Evolutionary conservation across 2,888 invertebrate genomes (phyloP), one percentile per base, ranked within the genome.

Genomic region (Bombylius discolor): DNA sequence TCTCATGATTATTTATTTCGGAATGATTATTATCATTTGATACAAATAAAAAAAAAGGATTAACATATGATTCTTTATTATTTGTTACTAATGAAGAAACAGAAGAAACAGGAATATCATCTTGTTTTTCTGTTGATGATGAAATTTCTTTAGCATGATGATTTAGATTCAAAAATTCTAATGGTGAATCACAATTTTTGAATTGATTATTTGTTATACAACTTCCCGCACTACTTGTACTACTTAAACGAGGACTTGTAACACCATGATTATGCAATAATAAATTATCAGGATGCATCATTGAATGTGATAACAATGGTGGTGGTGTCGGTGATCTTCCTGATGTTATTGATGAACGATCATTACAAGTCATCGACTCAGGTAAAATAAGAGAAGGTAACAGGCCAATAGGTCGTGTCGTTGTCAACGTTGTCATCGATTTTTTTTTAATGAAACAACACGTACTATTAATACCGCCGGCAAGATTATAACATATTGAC

Each of bases 231-330:
- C 59, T 57, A 32, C 52, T 48, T 4, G 54, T 46, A 46, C 54
- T 58, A 57, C 64, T 63, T 53, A 67, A 61, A 32, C 69, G 66
- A 23, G 71, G 71, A 60, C 71, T 71, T 54, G 66, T 65, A 56
- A 68, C 66, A 55, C 66, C 68, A 59, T 68, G 70, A 62, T 66
- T 64, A 62, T 68, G 65, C 60, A 70, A 65, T 64, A 69, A 64
- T 63, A 71, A 59, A 58, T 69, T 70, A 63, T 73, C 72, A 60
- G 72, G 71, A 68, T 73, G 72, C 72, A 71, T 71, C 36, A 46
- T 52, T 45, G 47, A 51, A 46, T 44, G 32, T 46, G 53, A 39
- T 45, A 3, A 51, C 45, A 5, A 53, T 14, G 14, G 56, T 48
- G 3, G 23, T 34, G 53, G 49, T 47, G 36, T 44, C 36, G 50